Percentiles rank a stretch among this genome's conserved stretches.
Evolutionary conservation across 2,888 invertebrate species (phyloP).

Genomic region (Oxyteleia sp.): DNA sequence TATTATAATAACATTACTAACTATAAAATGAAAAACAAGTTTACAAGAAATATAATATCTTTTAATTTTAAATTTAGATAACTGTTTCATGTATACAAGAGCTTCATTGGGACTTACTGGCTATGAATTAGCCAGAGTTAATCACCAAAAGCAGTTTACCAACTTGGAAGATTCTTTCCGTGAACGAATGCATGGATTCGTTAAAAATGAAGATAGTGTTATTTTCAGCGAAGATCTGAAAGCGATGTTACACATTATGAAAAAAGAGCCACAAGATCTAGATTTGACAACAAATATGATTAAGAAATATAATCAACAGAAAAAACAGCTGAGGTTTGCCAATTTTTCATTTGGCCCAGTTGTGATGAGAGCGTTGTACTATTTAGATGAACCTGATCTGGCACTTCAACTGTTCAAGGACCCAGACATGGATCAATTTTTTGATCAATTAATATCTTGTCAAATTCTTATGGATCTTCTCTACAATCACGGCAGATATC

Average conservation of each 20-base stretch:
- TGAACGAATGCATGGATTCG: conserved; percentile 91
- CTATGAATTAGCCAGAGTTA: conserved; percentile 89
- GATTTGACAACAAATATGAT: conserved; percentile 91
- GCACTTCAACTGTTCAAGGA: conserved; percentile 91
- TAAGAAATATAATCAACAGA: conserved; percentile 92
- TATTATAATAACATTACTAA: too few species aligned
- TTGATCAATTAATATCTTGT: conserved; percentile 91
- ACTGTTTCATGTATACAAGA: conserved; percentile 89
- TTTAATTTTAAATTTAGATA: conserved; percentile 78
- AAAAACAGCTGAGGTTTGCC: conserved; percentile 92
- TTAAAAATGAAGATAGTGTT: conserved; percentile 89
- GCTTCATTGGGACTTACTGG: conserved; percentile 90
- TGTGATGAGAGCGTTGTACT: conserved; percentile 93
- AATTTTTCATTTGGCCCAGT: conserved; percentile 94
- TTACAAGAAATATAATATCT: too few species aligned
- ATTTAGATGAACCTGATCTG: conserved; percentile 90
- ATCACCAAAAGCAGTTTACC: conserved; percentile 89
- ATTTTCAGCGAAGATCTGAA: conserved; percentile 95
- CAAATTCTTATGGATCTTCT: conserved; percentile 92
- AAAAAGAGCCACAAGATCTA: conserved; percentile 90
- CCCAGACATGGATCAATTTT: conserved; percentile 90
- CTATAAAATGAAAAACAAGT: too few species aligned
- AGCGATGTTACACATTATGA: conserved; percentile 92
- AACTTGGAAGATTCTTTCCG: conserved; percentile 91
- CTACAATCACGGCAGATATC: conserved; percentile 90